Conservation (phyloP, 2,888 invertebrate genomes). For the Theodoxus fluviatilis region DNA sequence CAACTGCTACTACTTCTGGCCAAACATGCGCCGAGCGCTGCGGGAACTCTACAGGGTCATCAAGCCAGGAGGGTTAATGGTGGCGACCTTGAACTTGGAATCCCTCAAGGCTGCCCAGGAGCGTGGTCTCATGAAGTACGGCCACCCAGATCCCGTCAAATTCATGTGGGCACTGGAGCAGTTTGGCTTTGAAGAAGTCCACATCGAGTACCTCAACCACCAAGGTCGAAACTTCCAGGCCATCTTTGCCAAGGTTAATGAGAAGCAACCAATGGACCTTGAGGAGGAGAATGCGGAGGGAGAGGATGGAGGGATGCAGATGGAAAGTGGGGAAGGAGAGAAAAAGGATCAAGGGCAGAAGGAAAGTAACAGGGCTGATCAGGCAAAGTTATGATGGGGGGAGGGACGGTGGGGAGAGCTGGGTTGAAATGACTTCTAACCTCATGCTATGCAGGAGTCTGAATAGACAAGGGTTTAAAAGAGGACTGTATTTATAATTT, state of each 20-base stretch:
- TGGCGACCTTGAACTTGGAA: slow-evolving; percentile 41
- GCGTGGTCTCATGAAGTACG: slow-evolving; percentile 39
- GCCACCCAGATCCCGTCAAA: slow-evolving; percentile 40
- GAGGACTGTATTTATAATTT: too few relatives aligned
- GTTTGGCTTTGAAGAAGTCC: slow-evolving; percentile 48
- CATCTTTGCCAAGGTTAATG: slow-evolving; percentile 35
- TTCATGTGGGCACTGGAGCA: slow-evolving; percentile 49
- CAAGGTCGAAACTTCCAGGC: slow-evolving; percentile 33
- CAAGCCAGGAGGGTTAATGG: slow-evolving; percentile 47
- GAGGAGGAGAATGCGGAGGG: too few relatives aligned
- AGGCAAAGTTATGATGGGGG: too few relatives aligned
- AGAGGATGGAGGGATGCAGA: too few relatives aligned
- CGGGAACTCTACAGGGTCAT: slow-evolving; percentile 53
- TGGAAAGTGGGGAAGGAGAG: too few relatives aligned
- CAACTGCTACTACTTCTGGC: slow-evolving; percentile 60
- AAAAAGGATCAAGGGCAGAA: too few relatives aligned
- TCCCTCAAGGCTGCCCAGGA: slow-evolving; percentile 27
- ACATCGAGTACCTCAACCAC: slow-evolving; percentile 33
- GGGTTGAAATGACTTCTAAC: too few relatives aligned
- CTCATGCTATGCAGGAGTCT: too few relatives aligned
- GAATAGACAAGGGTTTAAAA: too few relatives aligned
- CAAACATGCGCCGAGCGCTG: slow-evolving; percentile 37
- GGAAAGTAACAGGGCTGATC: too few relatives aligned
- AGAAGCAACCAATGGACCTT: too few relatives aligned
- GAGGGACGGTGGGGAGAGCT: too few relatives aligned